Conservation (phyloP, 1,140 invertebrate species). For the Cherax quadricarinatus region DNA sequence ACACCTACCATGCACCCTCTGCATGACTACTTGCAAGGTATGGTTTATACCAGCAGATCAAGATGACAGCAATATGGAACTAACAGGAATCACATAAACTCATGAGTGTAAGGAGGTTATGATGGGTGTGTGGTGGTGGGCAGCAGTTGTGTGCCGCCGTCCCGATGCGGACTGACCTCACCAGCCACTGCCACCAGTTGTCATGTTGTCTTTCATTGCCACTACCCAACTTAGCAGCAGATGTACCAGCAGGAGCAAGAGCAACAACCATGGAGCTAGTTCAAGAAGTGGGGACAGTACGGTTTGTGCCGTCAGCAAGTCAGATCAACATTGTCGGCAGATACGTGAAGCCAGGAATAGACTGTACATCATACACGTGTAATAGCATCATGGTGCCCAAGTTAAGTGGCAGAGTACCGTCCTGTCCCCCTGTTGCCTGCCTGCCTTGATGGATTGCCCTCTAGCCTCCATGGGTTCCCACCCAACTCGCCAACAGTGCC, state of each 20-base stretch:
- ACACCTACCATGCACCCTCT: conserved; percentile 38
- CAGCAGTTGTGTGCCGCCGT: conserved; percentile 63
- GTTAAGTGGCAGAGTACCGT: conserved; percentile 62
- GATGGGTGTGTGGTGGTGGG: conserved; percentile 55
- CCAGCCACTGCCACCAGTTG: conserved; percentile 70
- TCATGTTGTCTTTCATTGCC: conserved; percentile 71
- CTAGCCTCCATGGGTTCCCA: conserved; percentile 46
- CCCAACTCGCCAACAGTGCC: conserved; percentile 63
- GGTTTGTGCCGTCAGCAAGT: conserved; percentile 21
- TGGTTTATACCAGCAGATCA: background rate
- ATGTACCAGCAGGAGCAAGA: conserved; percentile 64
- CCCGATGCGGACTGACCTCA: conserved; percentile 68
- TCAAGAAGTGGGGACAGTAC: conserved; percentile 49
- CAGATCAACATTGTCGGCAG: background rate
- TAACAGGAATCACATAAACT: conserved; percentile 24
- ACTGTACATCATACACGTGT: conserved; percentile 29
- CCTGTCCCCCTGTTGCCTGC: conserved; percentile 65
- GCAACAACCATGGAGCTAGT: conserved; percentile 24
- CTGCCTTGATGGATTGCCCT: conserved; percentile 65
- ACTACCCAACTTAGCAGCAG: conserved; percentile 67
- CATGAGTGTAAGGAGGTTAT: background rate
- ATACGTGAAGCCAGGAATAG: conserved; percentile 39
- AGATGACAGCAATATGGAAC: conserved; percentile 13
- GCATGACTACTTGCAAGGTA: background rate
- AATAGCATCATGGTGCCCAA: conserved; percentile 52